Conservation (phyloP, 1,140 invertebrate genomes). For the Drosophila nannoptera region DNA sequence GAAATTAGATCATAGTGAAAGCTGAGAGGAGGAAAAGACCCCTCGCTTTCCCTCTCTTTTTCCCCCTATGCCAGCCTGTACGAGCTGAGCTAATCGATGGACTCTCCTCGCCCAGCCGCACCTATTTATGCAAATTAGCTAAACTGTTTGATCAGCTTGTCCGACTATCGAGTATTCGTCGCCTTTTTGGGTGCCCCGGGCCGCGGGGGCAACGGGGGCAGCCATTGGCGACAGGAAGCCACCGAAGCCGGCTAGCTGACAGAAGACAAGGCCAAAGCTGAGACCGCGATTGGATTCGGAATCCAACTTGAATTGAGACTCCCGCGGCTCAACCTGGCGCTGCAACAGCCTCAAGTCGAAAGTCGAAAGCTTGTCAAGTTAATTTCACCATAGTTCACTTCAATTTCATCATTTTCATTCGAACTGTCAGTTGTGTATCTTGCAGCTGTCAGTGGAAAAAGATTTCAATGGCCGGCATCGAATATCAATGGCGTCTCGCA, state of each 20-base stretch:
- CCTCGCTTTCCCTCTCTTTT: too few species aligned
- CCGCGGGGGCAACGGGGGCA: not conserved
- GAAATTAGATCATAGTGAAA: too few species aligned
- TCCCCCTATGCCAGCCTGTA: too few species aligned
- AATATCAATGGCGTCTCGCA: not conserved
- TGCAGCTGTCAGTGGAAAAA: too few species aligned
- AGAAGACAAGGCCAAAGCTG: conserved; percentile 28
- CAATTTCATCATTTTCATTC: too few species aligned
- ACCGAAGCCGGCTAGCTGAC: conserved; percentile 16
- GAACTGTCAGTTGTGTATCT: too few species aligned
- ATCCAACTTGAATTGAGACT: not conserved
- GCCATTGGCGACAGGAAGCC: conserved; percentile 40
- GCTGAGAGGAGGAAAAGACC: too few species aligned
- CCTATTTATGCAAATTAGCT: conserved; percentile 51
- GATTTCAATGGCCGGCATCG: too few species aligned
- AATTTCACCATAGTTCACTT: too few species aligned
- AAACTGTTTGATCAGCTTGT: conserved; percentile 63
- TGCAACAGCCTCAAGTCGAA: conserved; percentile 29
- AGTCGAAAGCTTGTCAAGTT: too few species aligned
- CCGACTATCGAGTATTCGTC: conserved; percentile 68
- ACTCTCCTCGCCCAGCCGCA: not conserved
- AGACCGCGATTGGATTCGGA: conserved; percentile 7
- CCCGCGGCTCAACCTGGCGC: conserved; percentile 12
- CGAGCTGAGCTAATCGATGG: not conserved
- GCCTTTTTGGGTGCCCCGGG: conserved; percentile 39